Percentiles rank a stretch among this genome's conserved stretches.
phyloP scores from a whole-genome alignment of 2,113 vertebrate genomes.

The Nematolebias whitei region DNA sequence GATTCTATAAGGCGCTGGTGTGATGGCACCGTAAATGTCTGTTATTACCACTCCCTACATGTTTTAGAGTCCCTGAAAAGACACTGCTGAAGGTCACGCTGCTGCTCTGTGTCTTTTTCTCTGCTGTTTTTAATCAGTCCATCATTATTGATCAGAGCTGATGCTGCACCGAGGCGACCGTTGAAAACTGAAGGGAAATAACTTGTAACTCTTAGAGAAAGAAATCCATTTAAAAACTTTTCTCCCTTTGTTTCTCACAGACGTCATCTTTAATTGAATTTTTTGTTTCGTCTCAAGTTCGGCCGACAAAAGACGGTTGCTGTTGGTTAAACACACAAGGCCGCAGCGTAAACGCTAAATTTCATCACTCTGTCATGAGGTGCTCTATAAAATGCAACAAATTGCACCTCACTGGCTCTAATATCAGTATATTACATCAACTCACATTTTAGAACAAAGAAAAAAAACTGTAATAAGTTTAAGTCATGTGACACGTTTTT shows the following conservation, averaged over 20 bases:
- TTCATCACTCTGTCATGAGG: conserved; percentile 12
- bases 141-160: conserved; percentile 55
- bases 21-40: conserved; percentile 79
- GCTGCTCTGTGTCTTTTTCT: conserved; percentile 26
- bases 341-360: conserved; percentile 23
- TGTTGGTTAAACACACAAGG: conserved; percentile 29
- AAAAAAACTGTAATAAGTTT: conserved; percentile 27
- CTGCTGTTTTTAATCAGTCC: conserved; percentile 21
- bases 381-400: conserved; percentile 1
- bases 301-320: conserved; percentile 38
- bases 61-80: conserved; percentile 27
- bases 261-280: conserved; percentile 42
- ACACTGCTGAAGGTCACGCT: conserved; percentile 6
- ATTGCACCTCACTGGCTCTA: conserved; percentile 12
- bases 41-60: conserved; percentile 26
- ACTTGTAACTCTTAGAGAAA: conserved; percentile 47
- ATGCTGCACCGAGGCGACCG: conserved; percentile 49
- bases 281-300: conserved; percentile 35
- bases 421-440: conserved; percentile 29
- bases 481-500: conserved; percentile 40
- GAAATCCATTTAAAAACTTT: conserved; percentile 46
- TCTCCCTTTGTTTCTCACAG: conserved; percentile 39
- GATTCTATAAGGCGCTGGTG: conserved; percentile 83
- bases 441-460: conserved; percentile 17
- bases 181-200: conserved; percentile 42